A percentile compares a stretch with the other conserved stretches of the same genome.
phyloP scores from a whole-genome alignment of 2,113 vertebrate genomes.

The Stictonetta naevosa region DNA sequence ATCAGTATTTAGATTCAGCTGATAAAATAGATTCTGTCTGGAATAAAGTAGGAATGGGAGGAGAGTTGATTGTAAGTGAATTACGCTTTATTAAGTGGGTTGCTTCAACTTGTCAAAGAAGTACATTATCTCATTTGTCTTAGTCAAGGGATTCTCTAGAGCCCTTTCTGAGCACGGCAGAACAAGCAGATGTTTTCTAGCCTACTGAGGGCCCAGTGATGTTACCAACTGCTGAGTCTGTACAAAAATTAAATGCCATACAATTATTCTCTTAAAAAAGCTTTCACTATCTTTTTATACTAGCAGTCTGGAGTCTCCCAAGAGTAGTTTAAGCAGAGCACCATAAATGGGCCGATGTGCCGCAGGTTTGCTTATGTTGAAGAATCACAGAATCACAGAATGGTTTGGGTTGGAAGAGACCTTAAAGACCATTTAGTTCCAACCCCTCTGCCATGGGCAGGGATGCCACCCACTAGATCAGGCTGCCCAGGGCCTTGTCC shows the following conservation, averaged over 20 bases:
- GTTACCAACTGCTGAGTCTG: slow-evolving; percentile 30
- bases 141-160: neutral
- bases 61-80: neutral
- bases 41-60: neutral
- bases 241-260: neutral
- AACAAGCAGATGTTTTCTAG: slow-evolving; percentile 16
- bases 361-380: neutral
- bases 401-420: too few relatives aligned
- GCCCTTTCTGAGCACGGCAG: neutral
- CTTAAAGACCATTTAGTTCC: too few relatives aligned
- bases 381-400: neutral
- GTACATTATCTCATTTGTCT: neutral
- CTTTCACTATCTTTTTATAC: neutral
- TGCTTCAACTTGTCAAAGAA: neutral
- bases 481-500: too few relatives aligned
- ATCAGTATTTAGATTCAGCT: neutral
- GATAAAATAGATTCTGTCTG: neutral
- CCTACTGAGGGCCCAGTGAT: neutral
- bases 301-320: neutral
- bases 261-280: neutral
- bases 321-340: neutral
- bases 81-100: neutral
- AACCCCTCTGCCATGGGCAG: too few relatives aligned
- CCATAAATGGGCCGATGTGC: neutral
- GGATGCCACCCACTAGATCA: too few relatives aligned